Percentiles rank a stretch among this genome's conserved stretches.
These are phyloP conservation scores for Sycophaga agraensis DNA, from an alignment of 1,140 invertebrate genomes.

Conservation along the genomic window DNA sequence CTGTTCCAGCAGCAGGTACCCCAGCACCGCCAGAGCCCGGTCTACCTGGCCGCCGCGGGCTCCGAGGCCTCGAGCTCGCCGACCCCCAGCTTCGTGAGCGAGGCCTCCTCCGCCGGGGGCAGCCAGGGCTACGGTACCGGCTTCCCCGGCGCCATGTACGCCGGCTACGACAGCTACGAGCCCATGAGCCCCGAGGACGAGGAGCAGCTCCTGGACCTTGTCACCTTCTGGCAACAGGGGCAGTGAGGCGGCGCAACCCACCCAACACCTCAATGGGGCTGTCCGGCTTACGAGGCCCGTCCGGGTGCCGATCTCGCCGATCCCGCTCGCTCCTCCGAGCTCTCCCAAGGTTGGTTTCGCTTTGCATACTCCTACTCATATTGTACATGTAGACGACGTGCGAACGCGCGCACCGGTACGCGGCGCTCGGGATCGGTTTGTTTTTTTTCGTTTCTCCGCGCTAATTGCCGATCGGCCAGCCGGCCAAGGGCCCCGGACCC, in stretches of 20 bases:
- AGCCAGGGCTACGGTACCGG: conserved; percentile 56
- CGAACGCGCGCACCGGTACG: too few relatives aligned
- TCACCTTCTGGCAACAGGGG: conserved; percentile 79
- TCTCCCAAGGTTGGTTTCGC: background rate
- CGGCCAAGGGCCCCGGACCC: too few relatives aligned
- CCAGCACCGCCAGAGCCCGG: conserved; percentile 36
- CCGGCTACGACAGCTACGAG: conserved; percentile 73
- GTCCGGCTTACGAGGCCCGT: too few relatives aligned
- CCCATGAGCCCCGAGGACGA: conserved; percentile 87
- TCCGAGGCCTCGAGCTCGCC: conserved; percentile 76
- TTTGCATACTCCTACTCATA: background rate
- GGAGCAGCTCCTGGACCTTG: conserved; percentile 79
- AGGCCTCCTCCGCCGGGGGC: conserved; percentile 65
- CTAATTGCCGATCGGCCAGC: too few relatives aligned
- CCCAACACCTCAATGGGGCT: too few relatives aligned
- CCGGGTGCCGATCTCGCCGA: too few relatives aligned
- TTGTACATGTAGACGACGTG: too few relatives aligned
- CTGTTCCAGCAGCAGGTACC: conserved; percentile 46
- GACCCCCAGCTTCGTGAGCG: conserved; percentile 77
- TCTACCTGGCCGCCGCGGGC: conserved; percentile 61
- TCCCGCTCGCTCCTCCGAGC: too few relatives aligned
- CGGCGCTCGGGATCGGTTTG: too few relatives aligned
- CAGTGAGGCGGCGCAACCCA: too few relatives aligned
- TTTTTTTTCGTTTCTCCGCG: too few relatives aligned
- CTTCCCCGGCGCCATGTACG: conserved; percentile 57